phyloP scores from a whole-genome alignment of 92 coral and sea anemone species.

The Phenganax subtilis region DNA sequence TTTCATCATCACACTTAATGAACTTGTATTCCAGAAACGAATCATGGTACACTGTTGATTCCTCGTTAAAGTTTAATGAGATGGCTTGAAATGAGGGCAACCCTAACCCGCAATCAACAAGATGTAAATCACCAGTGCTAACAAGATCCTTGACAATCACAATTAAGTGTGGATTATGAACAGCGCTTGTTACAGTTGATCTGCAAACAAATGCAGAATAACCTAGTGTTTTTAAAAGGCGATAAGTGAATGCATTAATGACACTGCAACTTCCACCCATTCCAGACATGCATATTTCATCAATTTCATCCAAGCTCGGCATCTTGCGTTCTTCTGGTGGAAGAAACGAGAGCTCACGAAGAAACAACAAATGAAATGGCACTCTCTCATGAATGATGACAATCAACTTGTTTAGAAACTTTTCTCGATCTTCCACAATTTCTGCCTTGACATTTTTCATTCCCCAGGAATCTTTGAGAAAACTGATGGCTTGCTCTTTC shows the following conservation, averaged over 20 bases:
- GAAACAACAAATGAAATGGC: slow-evolving; percentile 9
- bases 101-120: slow-evolving; percentile 13
- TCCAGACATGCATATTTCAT: slow-evolving; percentile 7
- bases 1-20: not conserved
- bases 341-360: not conserved
- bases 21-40: slow-evolving; percentile 28
- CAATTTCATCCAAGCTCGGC: not conserved
- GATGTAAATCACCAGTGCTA: slow-evolving; percentile 1
- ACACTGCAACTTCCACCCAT: not conserved
- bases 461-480: slow-evolving; percentile 8
- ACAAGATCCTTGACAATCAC: not conserved
- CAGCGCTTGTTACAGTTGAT: not conserved
- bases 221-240: slow-evolving; percentile 2
- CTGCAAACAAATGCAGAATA: not conserved
- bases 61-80: slow-evolving; percentile 15
- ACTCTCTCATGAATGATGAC: not conserved
- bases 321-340: slow-evolving; percentile 2
- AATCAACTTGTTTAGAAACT: slow-evolving; percentile 10
- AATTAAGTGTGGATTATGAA: not conserved
- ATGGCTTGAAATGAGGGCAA: slow-evolving; percentile 3
- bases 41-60: slow-evolving; percentile 13
- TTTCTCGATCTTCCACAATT: not conserved
- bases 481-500: not conserved
- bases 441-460: slow-evolving; percentile 1
- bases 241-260: not conserved